Percentiles rank a stretch among this genome's conserved stretches.
These are phyloP conservation scores for Hydropotes inermis DNA, from an alignment of 2,113 vertebrate genomes.

Conservation along the genomic window DNA sequence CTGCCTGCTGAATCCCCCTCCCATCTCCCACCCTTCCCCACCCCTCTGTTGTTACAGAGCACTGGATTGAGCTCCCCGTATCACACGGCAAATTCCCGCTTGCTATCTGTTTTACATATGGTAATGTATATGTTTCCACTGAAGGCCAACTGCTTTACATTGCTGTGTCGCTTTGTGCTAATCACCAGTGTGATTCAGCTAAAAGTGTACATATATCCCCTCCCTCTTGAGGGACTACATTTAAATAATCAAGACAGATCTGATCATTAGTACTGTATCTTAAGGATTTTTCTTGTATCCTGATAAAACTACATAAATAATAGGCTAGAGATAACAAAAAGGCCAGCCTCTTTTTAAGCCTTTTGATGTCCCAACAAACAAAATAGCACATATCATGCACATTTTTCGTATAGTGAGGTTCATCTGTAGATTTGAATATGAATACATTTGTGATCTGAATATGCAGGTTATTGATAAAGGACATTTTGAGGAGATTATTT, in stretches of 20 bases:
- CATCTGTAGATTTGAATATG: background rate
- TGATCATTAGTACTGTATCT: background rate
- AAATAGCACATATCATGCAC: background rate
- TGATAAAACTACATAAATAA: background rate
- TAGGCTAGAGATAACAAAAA: background rate
- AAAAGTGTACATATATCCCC: background rate
- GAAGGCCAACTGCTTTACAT: too few species aligned
- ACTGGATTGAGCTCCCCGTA: background rate
- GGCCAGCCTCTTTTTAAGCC: background rate
- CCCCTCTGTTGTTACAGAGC: background rate
- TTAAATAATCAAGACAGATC: background rate
- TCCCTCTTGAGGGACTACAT: background rate
- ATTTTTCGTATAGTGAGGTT: background rate
- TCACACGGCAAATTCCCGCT: background rate
- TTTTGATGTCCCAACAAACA: conserved; percentile 4
- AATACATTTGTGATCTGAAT: background rate
- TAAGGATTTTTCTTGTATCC: background rate
- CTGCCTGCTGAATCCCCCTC: background rate
- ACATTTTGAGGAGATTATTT: background rate
- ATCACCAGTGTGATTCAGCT: background rate
- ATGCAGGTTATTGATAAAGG: background rate
- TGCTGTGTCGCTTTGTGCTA: too few species aligned
- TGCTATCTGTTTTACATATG: too few species aligned
- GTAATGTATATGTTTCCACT: too few species aligned
- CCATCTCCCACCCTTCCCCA: background rate